Base-by-base conservation (phyloP, 2,113 vertebrate species). In the Dasyprocta punctata region DNA sequence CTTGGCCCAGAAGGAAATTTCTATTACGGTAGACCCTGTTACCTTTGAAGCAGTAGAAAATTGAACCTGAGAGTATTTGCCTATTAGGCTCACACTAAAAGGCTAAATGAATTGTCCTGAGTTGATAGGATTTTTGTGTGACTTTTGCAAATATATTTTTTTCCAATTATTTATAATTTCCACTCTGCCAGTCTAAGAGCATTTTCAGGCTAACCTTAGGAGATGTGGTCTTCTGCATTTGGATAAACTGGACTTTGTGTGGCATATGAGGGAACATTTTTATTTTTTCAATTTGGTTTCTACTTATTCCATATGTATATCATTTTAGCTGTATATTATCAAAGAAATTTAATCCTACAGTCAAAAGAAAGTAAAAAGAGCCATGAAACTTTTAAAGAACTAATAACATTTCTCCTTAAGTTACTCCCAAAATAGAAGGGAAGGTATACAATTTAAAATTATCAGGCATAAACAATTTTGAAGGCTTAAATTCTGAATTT, bases 91-190 rank as follows among this genome's bases (percentile, higher is more conserved):
- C 81, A n/a, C 49, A 89, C 47, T 93, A 67, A 97, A 97, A 81
- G 52, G 26, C 36, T 88, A 95, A 97, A 89, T 58, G 77, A 90
- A 96, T 96, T 93, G 49, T 86, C 38, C 33, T 90, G 81, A 65
- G 63, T 92, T 90, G 89, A 95, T 90, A 90, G 81, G 30, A 97
- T 92, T 96, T 95, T 97, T 81, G 54, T 90, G 63, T 87, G 95
- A 93, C 49, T 94, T 96, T 89, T 86, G 71, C 81, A 69, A 89
- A 93, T 58, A 52, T 1, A 24, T 90, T 78, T 94, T 90, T 28
- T 80, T 33, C 26, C 16, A 94, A 49, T 96, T 97, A 94, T 96
- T 94, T 33, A 69, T 94, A 86, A 89, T 63, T 97, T 95, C 16
- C 13, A 65, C n/a, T 85, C 75, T 95, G 58, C 28, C 77, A 92